Evolutionary conservation across 2,888 invertebrate species (phyloP).

Genomic region (Elegia similella): DNA sequence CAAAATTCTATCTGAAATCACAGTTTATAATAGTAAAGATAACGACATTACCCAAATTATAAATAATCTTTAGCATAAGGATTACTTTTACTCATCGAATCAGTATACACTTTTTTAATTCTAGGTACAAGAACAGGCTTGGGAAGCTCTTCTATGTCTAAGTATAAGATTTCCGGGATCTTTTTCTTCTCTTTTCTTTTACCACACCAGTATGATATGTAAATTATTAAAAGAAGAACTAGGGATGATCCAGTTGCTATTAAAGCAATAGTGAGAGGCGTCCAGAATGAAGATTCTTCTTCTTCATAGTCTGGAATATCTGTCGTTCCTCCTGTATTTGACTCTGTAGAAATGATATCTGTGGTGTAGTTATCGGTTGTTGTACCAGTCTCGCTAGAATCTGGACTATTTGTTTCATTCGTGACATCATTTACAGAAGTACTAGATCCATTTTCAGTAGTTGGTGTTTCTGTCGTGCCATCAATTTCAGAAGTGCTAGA

Average conservation of each 20-base stretch:
- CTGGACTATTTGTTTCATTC: not conserved
- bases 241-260: slow-evolving; percentile 30
- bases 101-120: slow-evolving; percentile 24
- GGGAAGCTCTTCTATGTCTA: slow-evolving; percentile 30
- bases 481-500: not conserved
- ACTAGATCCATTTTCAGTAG: not conserved
- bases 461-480: not conserved
- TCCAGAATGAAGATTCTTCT: slow-evolving; percentile 37
- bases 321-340: not conserved
- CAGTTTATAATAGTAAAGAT: too few species aligned
- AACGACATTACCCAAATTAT: not conserved
- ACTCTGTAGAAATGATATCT: not conserved
- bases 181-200: slow-evolving; percentile 28
- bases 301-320: not conserved
- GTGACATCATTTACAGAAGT: not conserved
- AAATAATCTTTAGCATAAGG: slow-evolving; percentile 5
- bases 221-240: slow-evolving; percentile 30
- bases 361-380: not conserved
- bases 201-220: slow-evolving; percentile 39
- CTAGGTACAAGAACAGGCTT: slow-evolving; percentile 30
- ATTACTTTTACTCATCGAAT: not conserved
- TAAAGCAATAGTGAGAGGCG: slow-evolving; percentile 37
- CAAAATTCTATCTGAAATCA: too few species aligned
- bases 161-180: slow-evolving; percentile 21
- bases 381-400: not conserved